Evolutionary conservation across 2,888 invertebrate genomes (phyloP), one percentile per base, ranked within the genome.

Genomic region (Synergus gifuensis): DNA sequence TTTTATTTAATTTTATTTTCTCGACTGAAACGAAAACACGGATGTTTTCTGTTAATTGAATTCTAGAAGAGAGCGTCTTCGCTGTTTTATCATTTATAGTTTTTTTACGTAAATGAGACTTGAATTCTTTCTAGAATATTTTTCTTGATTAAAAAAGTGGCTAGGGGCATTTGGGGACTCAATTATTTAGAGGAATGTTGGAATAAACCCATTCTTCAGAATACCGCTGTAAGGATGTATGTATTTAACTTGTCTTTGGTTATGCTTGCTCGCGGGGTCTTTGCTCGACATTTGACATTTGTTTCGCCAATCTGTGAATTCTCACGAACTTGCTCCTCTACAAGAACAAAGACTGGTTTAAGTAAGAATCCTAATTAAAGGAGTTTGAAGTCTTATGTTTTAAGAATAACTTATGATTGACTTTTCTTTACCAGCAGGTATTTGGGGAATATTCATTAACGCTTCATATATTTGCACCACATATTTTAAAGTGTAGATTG

Each of bases 201-300:
- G 28, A 69, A 69, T 69, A 49, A 54, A 54, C 2, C 12, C n/a
- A 73, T 73, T 54, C 73, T 73, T 54, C 54, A 73, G 54, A 54
- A 73, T 54, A 73, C 73, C 73, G 73, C 73, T 73, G 16, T 73
- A n/a, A 73, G 54, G 73, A 54, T 54, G 49, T 66, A 42, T 66
- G 11, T 60, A 60, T 73, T 73, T 54, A 73, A 49, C 54, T 69
- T 40, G 73, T 40, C 73, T 54, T 73, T 73, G 54, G 36, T 73
- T 73, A 73, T 73, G 36, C 73, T 54, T 73, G n/a, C 73, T 73
- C 54, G 54, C 73, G 73, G 36, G 73, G 73, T 73, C 73, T 73
- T 73, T 73, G 73, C 73, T 73, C 73, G 73, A 73, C 73, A 73
- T 73, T 73, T 73, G 73, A 73, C 73, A 54, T 73, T 73, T 36